Conservation (phyloP, 1,140 invertebrate genomes). For the Bombyx mandarina region DNA sequence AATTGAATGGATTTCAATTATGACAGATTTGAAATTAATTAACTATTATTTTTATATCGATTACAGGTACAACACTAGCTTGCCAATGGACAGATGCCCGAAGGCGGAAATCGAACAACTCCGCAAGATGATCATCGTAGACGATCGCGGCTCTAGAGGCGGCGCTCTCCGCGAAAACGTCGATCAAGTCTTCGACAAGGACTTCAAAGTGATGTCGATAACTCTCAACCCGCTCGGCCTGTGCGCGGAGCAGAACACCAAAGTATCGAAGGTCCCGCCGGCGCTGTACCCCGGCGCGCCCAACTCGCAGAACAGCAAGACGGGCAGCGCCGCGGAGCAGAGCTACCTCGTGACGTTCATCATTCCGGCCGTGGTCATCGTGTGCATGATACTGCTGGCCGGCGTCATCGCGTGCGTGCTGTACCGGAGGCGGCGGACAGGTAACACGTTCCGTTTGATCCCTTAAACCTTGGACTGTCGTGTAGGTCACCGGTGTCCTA, state of each 20-base stretch:
- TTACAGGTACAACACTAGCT: slow-evolving; percentile 64
- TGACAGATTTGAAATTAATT: no score
- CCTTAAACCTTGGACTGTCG: no score
- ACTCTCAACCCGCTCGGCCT: slow-evolving; percentile 78
- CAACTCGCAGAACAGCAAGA: slow-evolving; percentile 32
- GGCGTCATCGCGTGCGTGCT: slow-evolving; percentile 90
- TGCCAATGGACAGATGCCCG: slow-evolving; percentile 78
- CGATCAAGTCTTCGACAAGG: slow-evolving; percentile 80
- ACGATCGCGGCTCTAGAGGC: slow-evolving; percentile 59
- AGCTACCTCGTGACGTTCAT: slow-evolving; percentile 93
- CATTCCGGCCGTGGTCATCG: slow-evolving; percentile 90
- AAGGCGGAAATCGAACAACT: slow-evolving; percentile 80
- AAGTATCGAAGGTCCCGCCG: slow-evolving; percentile 42
- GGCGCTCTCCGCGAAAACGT: slow-evolving; percentile 76
- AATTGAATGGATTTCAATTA: slow-evolving; percentile 9
- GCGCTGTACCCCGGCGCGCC: slow-evolving; percentile 26
- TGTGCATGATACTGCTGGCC: slow-evolving; percentile 89
- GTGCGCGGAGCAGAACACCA: slow-evolving; percentile 75
- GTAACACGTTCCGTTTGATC: slow-evolving; percentile 41
- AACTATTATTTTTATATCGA: neutral
- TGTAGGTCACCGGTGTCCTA: no score
- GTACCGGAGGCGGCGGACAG: slow-evolving; percentile 86
- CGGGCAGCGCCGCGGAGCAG: slow-evolving; percentile 76
- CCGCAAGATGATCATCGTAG: slow-evolving; percentile 77
- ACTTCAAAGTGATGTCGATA: slow-evolving; percentile 84